Evolutionary conservation across 53 echinoderm and acorn worm species (phyloP), one percentile per base, ranked within the genome.

Genomic region (Zoroaster sp.): DNA sequence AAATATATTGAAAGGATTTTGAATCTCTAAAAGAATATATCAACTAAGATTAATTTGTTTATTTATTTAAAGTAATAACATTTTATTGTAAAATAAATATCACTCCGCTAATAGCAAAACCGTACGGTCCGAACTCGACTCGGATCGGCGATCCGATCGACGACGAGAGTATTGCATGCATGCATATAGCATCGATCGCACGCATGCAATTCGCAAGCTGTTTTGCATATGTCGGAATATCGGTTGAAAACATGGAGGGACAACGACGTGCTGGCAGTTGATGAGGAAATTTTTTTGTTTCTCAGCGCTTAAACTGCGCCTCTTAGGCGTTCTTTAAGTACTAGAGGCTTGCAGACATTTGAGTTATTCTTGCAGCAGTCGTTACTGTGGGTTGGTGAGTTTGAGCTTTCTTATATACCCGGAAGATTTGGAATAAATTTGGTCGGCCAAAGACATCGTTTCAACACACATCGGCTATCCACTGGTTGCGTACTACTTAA

Each of bases 221-320:
- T 59, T 83, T 83, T 66, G 51, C 83, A 70, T 83, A 69, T 70
- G 66, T 31, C 55, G 41, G 69, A 25, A 83, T 83, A 83, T 69
- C 71, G 71, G 83, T 83, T 83, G 51, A 69, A 83, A 83, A 70
- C 69, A 83, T 83, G 83, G 83, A 47, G 83, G 69, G 35, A 43
- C 43, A 49, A 83, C 83, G 45, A 83, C 83, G 83, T 83, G 31
- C 46, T 34, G 83, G 83, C 35, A 70, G 45, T 69, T 46, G 33
- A 83, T 69, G 83, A 70, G 70, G 83, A 51, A 41, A 34, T 47
- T 51, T 2, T 69, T 45, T 47, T 47, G 47, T 83, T 78, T 83
- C 83, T 70, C 83, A 83, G 83, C 70, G 83, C 83, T 83, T 40
- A 28, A 49, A 49, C 46, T 69, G 70, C 83, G 83, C 70, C 70